phyloP scores from a whole-genome alignment of 2,888 invertebrate species.

The Melinaea menophilus region DNA sequence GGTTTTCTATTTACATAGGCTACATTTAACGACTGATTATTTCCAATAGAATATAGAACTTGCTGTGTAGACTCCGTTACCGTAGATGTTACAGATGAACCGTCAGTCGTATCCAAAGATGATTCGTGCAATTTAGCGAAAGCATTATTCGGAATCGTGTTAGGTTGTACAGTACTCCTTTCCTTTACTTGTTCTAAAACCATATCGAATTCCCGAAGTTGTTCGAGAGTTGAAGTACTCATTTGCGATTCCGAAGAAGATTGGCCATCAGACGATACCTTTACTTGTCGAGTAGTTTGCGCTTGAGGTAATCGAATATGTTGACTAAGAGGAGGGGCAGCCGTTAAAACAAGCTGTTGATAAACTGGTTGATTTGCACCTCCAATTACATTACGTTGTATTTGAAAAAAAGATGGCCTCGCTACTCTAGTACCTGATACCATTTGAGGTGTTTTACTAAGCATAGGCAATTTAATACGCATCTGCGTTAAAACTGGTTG shows the following conservation, averaged over 20 bases:
- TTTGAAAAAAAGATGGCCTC: constrained; percentile 76
- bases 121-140: constrained; percentile 49
- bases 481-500: constrained; percentile 74
- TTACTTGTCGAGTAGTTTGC: constrained; percentile 49
- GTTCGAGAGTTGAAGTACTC: constrained; percentile 86
- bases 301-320: constrained; percentile 64
- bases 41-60: constrained; percentile 64
- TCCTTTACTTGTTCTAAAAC: constrained; percentile 89
- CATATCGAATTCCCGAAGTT: constrained; percentile 87
- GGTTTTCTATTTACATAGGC: constrained; percentile 67
- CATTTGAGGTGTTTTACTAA: constrained; percentile 74
- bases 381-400: constrained; percentile 79
- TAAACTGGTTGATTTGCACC: constrained; percentile 75
- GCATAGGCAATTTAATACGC: constrained; percentile 74
- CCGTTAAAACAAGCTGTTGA: constrained; percentile 71
- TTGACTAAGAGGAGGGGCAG: constrained; percentile 68
- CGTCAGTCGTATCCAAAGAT: constrained; percentile 53
- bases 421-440: constrained; percentile 78
- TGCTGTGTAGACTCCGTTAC: constrained; percentile 54
- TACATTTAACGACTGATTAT: constrained; percentile 59
- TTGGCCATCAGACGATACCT: constrained; percentile 54
- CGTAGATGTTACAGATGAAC: constrained; percentile 43
- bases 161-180: constrained; percentile 81
- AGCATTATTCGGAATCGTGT: constrained; percentile 41
- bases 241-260: constrained; percentile 78